Evolutionary conservation across 2,113 vertebrate genomes (phyloP).

Genomic region (Heptranchias perlo): DNA sequence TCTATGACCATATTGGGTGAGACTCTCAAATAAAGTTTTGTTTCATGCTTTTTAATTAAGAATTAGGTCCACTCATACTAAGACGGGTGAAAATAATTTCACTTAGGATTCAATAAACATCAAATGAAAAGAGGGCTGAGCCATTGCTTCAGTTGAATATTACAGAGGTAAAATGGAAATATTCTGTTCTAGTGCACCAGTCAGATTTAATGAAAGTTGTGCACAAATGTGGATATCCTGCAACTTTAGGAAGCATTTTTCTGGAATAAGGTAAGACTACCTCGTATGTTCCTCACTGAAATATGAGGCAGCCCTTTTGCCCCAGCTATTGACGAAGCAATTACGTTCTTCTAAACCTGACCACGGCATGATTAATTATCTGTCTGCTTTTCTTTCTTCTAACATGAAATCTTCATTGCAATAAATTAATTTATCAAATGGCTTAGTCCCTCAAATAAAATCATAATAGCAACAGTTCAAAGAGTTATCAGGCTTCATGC

Average conservation of each 20-base stretch:
- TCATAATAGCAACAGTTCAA: conserved; percentile 83
- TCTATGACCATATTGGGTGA: neutral
- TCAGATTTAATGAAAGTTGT: neutral
- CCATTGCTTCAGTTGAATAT: neutral
- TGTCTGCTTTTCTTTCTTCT: conserved; percentile 86
- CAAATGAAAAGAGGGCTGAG: neutral
- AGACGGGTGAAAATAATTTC: neutral
- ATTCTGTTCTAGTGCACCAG: neutral
- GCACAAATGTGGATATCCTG: neutral
- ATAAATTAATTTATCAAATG: conserved; percentile 98
- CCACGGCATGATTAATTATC: conserved; percentile 95
- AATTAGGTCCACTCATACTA: neutral
- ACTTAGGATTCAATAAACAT: neutral
- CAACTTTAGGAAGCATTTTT: conserved; percentile 7
- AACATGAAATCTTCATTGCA: conserved; percentile 97
- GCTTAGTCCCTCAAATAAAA: conserved; percentile 77
- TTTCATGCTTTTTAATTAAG: neutral
- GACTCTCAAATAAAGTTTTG: neutral
- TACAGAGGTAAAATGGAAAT: neutral
- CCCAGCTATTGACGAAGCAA: neutral
- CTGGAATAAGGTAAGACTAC: neutral
- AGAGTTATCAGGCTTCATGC: conserved; percentile 98
- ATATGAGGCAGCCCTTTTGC: neutral
- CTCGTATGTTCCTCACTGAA: neutral
- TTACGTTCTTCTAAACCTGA: neutral